Evolutionary conservation across 2,888 invertebrate genomes (phyloP), one percentile per base, ranked within the genome.

Genomic region (Drosophila koepferae): DNA sequence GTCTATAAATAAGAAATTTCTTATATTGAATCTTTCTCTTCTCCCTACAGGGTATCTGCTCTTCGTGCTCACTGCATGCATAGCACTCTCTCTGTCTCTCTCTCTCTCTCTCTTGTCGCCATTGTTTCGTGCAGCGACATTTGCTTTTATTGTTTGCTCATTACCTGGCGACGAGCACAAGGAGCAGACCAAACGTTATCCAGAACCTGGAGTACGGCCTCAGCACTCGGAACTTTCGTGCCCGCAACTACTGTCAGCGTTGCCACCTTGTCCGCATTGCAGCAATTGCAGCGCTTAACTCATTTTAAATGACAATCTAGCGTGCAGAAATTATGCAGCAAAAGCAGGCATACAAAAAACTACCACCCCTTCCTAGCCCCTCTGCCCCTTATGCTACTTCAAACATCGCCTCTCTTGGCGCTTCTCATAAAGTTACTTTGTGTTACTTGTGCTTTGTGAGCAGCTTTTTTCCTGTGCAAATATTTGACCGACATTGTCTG

Each of bases 241-340:
- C 46, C 31, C 38, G 20, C 16, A 38, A 48, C 44, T 14, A 48
- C 46, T 44, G 62, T 18, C 51, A 34, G 60, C 69, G 62, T 68
- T 61, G 72, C 62, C 49, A 80, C 53, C 58, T 72, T 82, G 80
- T 83, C 87, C 82, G 85, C 85, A 85, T 71, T 85, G 85, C 85
- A 85, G 85, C 86, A 84, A 70, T 86, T 74, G 81, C 77, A 58
- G 70, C 77, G 78, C 84, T 90, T 91, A 91, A 91, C 88, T 91
- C 86, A 87, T 91, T 90, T 85, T 84, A 91, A 91, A 91, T 90
- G 91, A 91, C 91, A 92, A 89, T 90, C 90, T 92, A 85, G 91
- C 91, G 91, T 91, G 91, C 90, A 78, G 64, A 86, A 87, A 77
- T 81, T 85, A 89, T 89, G 82, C 81, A 43, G 60, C 61, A 51